phyloP scores from a whole-genome alignment of 2,888 invertebrate genomes.

The Glomeris marginata region DNA sequence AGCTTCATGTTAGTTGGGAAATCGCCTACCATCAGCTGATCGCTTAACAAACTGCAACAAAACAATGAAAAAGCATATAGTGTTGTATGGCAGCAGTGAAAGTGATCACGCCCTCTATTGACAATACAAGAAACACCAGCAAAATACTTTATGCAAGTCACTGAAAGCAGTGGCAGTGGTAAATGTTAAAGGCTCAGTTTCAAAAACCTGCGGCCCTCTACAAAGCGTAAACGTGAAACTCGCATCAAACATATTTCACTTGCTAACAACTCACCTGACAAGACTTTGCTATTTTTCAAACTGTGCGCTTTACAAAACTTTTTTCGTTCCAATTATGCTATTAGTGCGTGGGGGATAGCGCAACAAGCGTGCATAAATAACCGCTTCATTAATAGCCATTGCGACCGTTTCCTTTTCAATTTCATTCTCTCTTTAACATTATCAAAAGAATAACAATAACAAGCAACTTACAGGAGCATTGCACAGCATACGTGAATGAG shows the following conservation, averaged over 20 bases:
- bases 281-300: too few species aligned
- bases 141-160: background rate
- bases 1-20: constrained; percentile 89
- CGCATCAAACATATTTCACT: background rate
- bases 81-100: too few species aligned
- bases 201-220: background rate
- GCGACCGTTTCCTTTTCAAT: background rate
- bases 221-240: constrained; percentile 1
- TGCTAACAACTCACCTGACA: too few species aligned
- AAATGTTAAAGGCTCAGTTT: too few species aligned
- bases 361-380: too few species aligned
- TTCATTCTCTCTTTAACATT: too few species aligned
- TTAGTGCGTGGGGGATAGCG: too few species aligned
- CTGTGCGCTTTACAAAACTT: too few species aligned
- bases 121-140: background rate
- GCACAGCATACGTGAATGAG: constrained; percentile 87
- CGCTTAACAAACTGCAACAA: constrained; percentile 54
- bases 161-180: background rate
- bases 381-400: background rate
- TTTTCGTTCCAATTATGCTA: too few species aligned
- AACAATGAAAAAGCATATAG: background rate
- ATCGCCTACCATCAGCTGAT: constrained; percentile 68
- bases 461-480: constrained; percentile 78
- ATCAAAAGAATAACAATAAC: constrained; percentile 1
- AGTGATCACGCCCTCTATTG: too few species aligned